Evolutionary conservation across 2,797 vertebrate species (phyloP), one percentile per base, ranked within the genome.

Genomic region (Syngnathus acus): DNA sequence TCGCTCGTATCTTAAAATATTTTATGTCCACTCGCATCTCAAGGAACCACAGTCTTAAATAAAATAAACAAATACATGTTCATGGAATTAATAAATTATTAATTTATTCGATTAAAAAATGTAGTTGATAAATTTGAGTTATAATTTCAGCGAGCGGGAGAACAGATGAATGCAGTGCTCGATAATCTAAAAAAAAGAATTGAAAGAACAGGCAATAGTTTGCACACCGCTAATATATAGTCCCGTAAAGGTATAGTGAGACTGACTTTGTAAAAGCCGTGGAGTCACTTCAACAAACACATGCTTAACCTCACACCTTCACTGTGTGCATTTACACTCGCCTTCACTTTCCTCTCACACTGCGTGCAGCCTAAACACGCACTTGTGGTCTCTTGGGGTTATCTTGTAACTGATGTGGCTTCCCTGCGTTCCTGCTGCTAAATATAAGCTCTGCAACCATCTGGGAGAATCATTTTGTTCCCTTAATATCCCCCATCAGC

Each of bases 401-500:
- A 87, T 87, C 75, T 85, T 77, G 88, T 82, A 83, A 82, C 87
- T 66, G 65, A 73, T 72, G 72, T 81, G 81, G 78, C 71, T 81
- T 83, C 80, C 74, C 63, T 65, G 75, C 66, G 64, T 79, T 86
- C 86, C 84, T 82, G 62, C 67, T 67, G 78, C 87, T 95, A 97
- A 94, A 94, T 94, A 94, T 96, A 96, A 92, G 78, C 40, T 2
- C 81, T 83, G 86, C 89, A 92, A 91, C 92, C 94, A 94, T 94
- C 90, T 91, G 91, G 48, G 83, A 94, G 92, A 91, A 91, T 91
- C 79, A 92, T 92, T 91, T 89, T 92, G 91, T 90, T 86, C 90
- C 89, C 86, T 89, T 91, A 91, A 95, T 94, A 93, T 93, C 91
- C 87, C 26, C 89, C 93, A 94, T 93, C 94, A 94, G 93, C 92